Conservation (phyloP, 2,113 vertebrate species). For the Grus americana region DNA sequence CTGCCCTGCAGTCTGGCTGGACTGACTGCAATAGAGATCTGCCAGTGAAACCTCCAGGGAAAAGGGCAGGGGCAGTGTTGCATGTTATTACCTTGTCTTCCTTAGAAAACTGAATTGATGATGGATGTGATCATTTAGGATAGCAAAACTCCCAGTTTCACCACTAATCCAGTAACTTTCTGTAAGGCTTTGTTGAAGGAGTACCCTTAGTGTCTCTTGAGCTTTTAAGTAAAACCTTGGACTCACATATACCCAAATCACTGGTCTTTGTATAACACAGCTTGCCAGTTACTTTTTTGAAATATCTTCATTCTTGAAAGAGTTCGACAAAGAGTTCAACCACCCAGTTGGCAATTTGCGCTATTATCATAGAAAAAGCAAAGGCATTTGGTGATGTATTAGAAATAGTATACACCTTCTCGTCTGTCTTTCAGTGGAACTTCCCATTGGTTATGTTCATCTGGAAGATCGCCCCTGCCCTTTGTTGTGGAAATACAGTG, state of each 20-base stretch:
- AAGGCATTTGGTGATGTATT: neutral
- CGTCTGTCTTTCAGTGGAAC: conserved; percentile 82
- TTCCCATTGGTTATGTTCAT: conserved; percentile 87
- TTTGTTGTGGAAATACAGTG: conserved; percentile 88
- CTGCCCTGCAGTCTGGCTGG: neutral
- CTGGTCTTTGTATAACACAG: neutral
- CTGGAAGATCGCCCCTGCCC: conserved; percentile 88
- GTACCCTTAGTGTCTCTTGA: neutral
- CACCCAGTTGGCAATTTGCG: neutral
- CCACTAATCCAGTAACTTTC: neutral
- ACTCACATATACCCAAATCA: neutral
- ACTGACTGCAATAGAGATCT: neutral
- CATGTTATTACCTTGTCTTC: neutral
- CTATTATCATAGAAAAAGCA: neutral
- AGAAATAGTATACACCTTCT: conserved; percentile 24
- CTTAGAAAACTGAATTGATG: neutral
- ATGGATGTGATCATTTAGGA: neutral
- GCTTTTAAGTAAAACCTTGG: neutral
- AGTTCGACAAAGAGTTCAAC: neutral
- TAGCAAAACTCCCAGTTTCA: neutral
- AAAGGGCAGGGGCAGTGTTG: neutral
- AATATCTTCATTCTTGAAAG: neutral
- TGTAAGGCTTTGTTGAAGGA: neutral
- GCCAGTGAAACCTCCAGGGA: neutral
- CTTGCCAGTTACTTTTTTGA: neutral